Percentiles rank a stretch among this genome's conserved stretches.
Conservation (phyloP, 2,113 vertebrate genomes). For the Lepisosteus oculatus region DNA sequence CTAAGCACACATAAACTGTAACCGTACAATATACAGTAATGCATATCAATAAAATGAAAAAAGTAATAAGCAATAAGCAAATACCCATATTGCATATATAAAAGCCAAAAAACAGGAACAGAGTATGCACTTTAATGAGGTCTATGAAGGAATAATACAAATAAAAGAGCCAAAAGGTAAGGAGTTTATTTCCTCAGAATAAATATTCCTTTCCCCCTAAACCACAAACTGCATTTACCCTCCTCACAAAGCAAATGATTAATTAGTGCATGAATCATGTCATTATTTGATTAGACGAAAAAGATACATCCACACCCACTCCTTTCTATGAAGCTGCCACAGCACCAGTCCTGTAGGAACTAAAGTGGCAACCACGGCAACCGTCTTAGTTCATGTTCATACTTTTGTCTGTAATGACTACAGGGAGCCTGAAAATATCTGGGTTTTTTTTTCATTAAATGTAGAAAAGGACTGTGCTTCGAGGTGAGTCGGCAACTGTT, state of each 20-base stretch:
- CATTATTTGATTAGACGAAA: conserved; percentile 56
- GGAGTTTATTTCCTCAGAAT: conserved; percentile 52
- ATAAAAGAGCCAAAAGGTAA: neutral
- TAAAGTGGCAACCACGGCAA: conserved; percentile 7
- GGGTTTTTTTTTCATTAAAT: neutral
- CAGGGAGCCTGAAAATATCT: neutral
- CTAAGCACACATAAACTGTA: no score
- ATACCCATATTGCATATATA: no score
- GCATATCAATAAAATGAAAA: no score
- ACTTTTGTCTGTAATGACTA: neutral
- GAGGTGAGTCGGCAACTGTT: neutral
- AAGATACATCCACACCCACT: conserved; percentile 45
- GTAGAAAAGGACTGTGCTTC: neutral
- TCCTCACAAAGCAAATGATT: conserved; percentile 54
- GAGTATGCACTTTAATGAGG: neutral
- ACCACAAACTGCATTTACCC: conserved; percentile 33
- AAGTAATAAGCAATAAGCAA: no score
- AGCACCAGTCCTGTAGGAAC: neutral
- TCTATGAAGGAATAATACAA: neutral
- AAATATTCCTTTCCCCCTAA: conserved; percentile 41
- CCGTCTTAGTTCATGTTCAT: neutral
- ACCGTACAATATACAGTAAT: no score
- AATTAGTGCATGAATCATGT: conserved; percentile 57
- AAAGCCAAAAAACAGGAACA: neutral
- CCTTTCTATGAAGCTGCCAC: conserved; percentile 17